phyloP scores from a whole-genome alignment of 1,140 invertebrate genomes.

The Polyergus mexicanus region DNA sequence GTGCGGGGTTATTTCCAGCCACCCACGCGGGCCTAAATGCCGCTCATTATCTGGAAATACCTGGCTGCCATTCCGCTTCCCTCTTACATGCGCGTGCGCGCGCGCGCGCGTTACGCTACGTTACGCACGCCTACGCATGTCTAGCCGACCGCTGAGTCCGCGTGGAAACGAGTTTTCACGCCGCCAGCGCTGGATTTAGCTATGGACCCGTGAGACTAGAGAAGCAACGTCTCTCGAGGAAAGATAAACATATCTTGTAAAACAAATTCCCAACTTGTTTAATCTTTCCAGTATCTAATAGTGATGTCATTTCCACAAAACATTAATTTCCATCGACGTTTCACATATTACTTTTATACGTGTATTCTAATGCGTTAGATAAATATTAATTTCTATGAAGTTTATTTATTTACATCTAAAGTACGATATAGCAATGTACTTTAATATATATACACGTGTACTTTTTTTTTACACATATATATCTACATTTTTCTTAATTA shows the following conservation, averaged over 20 bases:
- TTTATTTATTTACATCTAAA: background rate
- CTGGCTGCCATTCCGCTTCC: slow-evolving; percentile 60
- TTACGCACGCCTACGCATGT: slow-evolving; percentile 73
- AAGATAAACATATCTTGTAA: slow-evolving; percentile 5
- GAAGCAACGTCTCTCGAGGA: background rate
- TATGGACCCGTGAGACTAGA: background rate
- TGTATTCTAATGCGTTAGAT: background rate
- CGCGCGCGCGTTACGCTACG: slow-evolving; percentile 59
- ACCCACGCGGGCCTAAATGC: slow-evolving; percentile 71
- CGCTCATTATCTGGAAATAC: slow-evolving; percentile 68
- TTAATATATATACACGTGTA: too few species aligned
- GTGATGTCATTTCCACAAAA: background rate
- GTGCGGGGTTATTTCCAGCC: slow-evolving; percentile 67
- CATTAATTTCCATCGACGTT: background rate
- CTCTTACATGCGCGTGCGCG: slow-evolving; percentile 32
- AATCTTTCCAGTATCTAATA: background rate
- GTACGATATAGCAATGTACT: too few species aligned
- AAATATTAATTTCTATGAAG: background rate
- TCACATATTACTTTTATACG: background rate
- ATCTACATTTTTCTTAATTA: background rate
- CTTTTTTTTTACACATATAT: background rate
- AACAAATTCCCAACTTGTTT: background rate
- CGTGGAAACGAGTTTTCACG: slow-evolving; percentile 69
- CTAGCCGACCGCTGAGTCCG: slow-evolving; percentile 50
- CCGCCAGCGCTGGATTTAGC: slow-evolving; percentile 50